A percentile compares a stretch with the other conserved stretches of the same genome.
These are phyloP conservation scores for Lutraria lutraria DNA, from an alignment of 2,888 invertebrate species.

Conservation along the genomic window DNA sequence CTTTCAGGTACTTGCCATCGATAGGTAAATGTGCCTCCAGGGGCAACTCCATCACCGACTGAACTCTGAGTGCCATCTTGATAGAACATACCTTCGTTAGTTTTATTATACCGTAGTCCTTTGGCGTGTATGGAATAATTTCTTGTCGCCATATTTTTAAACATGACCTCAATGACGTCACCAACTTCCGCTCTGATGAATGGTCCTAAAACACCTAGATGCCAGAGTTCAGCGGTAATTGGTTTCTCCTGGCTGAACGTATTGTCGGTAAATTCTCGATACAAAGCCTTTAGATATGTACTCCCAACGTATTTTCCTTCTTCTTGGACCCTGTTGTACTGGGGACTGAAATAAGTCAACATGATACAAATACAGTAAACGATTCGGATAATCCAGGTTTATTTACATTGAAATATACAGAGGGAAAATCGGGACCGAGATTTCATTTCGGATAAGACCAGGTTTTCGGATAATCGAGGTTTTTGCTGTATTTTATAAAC, in stretches of 20 bases:
- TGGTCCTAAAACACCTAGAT: slow-evolving; percentile 79
- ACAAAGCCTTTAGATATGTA: slow-evolving; percentile 76
- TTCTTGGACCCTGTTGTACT: slow-evolving; percentile 67
- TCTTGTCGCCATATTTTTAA: slow-evolving; percentile 71
- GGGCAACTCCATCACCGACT: slow-evolving; percentile 55
- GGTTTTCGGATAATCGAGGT: no score
- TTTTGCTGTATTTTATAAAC: no score
- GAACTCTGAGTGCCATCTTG: slow-evolving; percentile 34
- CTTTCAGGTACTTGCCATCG: slow-evolving; percentile 75
- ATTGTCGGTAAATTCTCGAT: slow-evolving; percentile 74
- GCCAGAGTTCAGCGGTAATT: slow-evolving; percentile 51
- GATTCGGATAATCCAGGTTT: no score
- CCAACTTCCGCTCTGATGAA: slow-evolving; percentile 82
- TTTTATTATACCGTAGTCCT: slow-evolving; percentile 67
- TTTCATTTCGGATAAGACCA: no score
- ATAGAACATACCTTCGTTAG: slow-evolving; percentile 70
- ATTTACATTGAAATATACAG: no score
- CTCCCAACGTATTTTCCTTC: slow-evolving; percentile 72
- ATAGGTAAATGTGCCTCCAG: slow-evolving; percentile 63
- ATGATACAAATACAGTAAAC: background rate
- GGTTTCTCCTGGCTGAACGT: slow-evolving; percentile 68
- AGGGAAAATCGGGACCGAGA: no score
- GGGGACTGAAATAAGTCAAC: slow-evolving; percentile 59
- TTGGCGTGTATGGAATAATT: slow-evolving; percentile 72
- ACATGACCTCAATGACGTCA: slow-evolving; percentile 75